A percentile compares a stretch with the other conserved stretches of the same genome.
Conservation (phyloP, 2,113 vertebrate species). For the Pao palembangensis region DNA sequence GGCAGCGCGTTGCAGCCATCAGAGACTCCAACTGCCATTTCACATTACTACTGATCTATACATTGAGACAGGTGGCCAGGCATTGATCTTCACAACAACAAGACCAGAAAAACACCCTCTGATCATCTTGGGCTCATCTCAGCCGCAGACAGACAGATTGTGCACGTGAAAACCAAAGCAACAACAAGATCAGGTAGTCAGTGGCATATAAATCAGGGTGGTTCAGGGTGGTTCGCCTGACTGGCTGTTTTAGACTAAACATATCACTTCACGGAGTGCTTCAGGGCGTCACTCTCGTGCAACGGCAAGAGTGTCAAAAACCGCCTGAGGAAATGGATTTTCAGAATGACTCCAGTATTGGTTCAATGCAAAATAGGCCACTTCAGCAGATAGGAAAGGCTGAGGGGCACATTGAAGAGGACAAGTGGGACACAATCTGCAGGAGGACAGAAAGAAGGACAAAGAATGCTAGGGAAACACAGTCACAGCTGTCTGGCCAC, state of each 20-base stretch:
- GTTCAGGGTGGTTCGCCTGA: conserved; percentile 9
- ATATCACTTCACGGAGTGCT: conserved; percentile 49
- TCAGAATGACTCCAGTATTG: conserved; percentile 60
- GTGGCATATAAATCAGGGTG: conserved; percentile 10
- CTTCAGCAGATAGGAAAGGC: conserved; percentile 23
- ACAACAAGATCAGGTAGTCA: conserved; percentile 3
- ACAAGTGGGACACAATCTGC: conserved; percentile 23
- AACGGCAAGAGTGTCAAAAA: conserved; percentile 50
- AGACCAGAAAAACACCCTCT: conserved; percentile 31
- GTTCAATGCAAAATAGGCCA: conserved; percentile 31
- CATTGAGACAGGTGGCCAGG: conserved; percentile 27
- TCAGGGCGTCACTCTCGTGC: conserved; percentile 45
- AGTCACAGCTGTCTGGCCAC: too few species aligned
- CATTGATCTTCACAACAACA: conserved; percentile 61
- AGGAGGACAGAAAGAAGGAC: conserved; percentile 4
- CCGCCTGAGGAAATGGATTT: conserved; percentile 65
- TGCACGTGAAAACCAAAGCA: neutral
- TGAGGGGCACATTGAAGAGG: conserved; percentile 10
- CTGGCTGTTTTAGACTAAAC: conserved; percentile 46
- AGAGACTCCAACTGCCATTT: conserved; percentile 61
- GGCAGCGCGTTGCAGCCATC: conserved; percentile 42
- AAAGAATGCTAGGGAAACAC: too few species aligned
- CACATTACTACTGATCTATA: conserved; percentile 67
- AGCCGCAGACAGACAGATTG: conserved; percentile 7
- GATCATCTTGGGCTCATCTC: conserved; percentile 22